Evolutionary conservation across 2,888 invertebrate genomes (phyloP), one percentile per base, ranked within the genome.

Genomic region (Sycophila texana): DNA sequence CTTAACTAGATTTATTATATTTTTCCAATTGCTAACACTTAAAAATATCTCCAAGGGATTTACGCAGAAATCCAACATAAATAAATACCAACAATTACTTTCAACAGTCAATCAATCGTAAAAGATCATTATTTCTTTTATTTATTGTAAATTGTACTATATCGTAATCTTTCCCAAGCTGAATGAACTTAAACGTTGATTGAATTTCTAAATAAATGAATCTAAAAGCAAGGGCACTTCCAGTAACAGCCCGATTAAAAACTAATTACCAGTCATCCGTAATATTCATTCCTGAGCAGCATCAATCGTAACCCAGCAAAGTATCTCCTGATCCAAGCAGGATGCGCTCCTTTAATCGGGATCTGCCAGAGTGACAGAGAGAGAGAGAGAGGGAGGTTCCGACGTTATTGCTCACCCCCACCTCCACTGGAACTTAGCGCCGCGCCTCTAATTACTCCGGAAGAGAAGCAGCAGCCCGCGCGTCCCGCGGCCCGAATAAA

Each of bases 161-260:
- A n/a, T n/a, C n/a, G n/a, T n/a, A n/a, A n/a, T n/a, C n/a, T n/a
- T n/a, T n/a, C n/a, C n/a, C n/a, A n/a, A n/a, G n/a, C n/a, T n/a
- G n/a, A 26, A 26, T 26, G 26, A 26, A 2, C 26, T 26, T 39
- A 5, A 4, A 5, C 39, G 39, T 0, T 18, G 4, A 16, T 65
- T 49, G 57, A 74, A 53, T 14, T 12, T 16, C 16, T 53, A 30
- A 39, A 18, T 55, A 70, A 65, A 61, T 20, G 26, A 66, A 77
- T 39, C 5, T 10, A 10, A 39, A 39, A 39, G 7, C 1, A 39
- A 1, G 10, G 7, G 39, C 55, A 5, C 16, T 39, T 4, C 26
- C 10, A 7, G 60, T 47, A 77, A 67, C 55, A 30, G 67, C 22
- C 49, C 67, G 53, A 77, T 67, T 68, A 55, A 68, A 74, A 73